Conservation (phyloP, 2,888 invertebrate genomes). For the Prionchulus punctatus region DNA sequence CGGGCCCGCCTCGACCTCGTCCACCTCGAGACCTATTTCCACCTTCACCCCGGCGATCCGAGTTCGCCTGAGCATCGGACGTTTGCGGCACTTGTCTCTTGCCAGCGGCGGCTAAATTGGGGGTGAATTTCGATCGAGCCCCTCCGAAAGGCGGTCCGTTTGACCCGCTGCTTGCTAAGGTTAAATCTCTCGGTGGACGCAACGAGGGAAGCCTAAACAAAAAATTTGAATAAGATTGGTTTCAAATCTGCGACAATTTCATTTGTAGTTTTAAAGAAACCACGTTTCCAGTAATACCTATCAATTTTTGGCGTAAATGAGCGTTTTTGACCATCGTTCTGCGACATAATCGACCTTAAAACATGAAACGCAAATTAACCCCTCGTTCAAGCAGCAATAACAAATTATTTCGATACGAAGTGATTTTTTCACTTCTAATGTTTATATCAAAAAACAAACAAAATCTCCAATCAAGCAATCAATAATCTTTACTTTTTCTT, state of each 20-base stretch:
- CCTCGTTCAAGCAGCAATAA: no score
- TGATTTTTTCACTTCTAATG: no score
- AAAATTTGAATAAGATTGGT: background rate
- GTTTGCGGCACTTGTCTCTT: background rate
- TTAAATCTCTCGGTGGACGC: background rate
- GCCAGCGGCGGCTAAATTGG: slow-evolving; percentile 7
- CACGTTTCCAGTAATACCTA: no score
- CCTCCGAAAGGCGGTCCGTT: background rate
- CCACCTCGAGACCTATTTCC: background rate
- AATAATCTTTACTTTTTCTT: no score
- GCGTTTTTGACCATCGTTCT: no score
- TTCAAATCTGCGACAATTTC: background rate
- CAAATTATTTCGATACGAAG: no score
- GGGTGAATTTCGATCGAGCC: background rate
- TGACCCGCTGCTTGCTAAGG: background rate
- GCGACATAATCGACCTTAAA: no score
- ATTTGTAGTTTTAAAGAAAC: no score
- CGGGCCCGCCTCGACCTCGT: background rate
- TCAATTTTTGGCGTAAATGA: no score
- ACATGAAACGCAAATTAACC: no score
- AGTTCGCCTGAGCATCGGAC: background rate
- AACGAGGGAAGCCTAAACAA: background rate
- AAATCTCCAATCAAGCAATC: no score
- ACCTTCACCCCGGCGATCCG: background rate
- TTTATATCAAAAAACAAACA: no score